Evolutionary conservation across 2,888 invertebrate genomes (phyloP), one percentile per base, ranked within the genome.

Genomic region (Synergus itoensis): DNA sequence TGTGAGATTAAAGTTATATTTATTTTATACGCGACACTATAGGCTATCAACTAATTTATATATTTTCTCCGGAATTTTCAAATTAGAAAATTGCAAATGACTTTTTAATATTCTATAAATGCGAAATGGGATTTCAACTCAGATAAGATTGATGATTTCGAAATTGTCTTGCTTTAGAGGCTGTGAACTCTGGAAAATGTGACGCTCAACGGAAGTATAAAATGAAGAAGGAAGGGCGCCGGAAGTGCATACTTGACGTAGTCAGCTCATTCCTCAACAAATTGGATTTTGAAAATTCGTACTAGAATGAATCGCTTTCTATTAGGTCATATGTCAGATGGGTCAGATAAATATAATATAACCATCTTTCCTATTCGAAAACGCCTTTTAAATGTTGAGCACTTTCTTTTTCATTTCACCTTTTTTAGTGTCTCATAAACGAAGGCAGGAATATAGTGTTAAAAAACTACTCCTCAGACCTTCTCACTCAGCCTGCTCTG

Each of bases 1-100:
- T 69, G 45, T 48, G 69, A 14, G 53, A n/a, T 69, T 69, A 48
- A 69, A 69, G 21, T 69, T 28, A 14, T 69, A 48, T 69, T 69
- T 69, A 69, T 45, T 63, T 36, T 40, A 40, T 36, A 63, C 36
- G n/a, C 28, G 28, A 9, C 63, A 63, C 16, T 28, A 36, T 63
- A 63, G 36, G 7, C 36, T 69, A 28, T 28, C 28, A 28, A 28
- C 28, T 21, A 21, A 21, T 21, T 21, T 21, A 21, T 21, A 21
- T 1, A 21, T 21, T 28, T 28, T 3, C n/a, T 53, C 3, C 3
- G 53, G 5, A 1, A 21, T 21, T 60, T 60, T 21, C 21, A 0
- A 21, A 5, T 60, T 4, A 21, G 14, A 60, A 3, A 60, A 60
- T 53, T 53, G n/a, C n/a, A 53, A 53, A 21, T 60, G 4, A 1